Base-by-base conservation (phyloP, 2,888 invertebrate genomes). In the Monoplex corrugatus region DNA sequence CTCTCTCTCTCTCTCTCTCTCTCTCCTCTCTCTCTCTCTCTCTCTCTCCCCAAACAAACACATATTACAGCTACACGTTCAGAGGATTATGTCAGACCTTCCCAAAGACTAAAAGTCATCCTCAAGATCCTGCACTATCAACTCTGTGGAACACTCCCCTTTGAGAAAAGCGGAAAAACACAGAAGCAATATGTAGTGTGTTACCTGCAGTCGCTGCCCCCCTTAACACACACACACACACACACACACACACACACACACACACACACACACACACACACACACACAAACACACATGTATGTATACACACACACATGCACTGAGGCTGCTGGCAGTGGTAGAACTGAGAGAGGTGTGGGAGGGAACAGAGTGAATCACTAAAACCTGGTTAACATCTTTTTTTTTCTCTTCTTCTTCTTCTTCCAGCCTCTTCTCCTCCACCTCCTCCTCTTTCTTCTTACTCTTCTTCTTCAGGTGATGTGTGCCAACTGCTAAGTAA, bases 181-280 rank as follows among this genome's bases (percentile, higher is more conserved):
- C n/a, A n/a, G n/a, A n/a, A n/a, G n/a, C n/a, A n/a, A n/a, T n/a
- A n/a, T n/a, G n/a, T n/a, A n/a, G n/a, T n/a, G n/a, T n/a, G n/a
- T n/a, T n/a, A n/a, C n/a, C n/a, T n/a, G n/a, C n/a, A n/a, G n/a
- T n/a, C n/a, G n/a, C n/a, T n/a, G n/a, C n/a, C n/a, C n/a, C n/a
- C n/a, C n/a, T n/a, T n/a, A n/a, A 40, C 8, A 40, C 23, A 78
- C 8, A 10, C 28, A 78, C 40, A 43, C 78, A 78, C 2, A 43
- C 40, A 40, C 43, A 23, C 40, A 0, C 43, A 43, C 78, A 78
- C 40, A 40, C 78, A 78, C 78, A 40, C 78, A 43, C 40, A 40
- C 78, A 40, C 40, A 40, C 78, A 78, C 78, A 78, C 78, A 78
- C 78, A 78, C 78, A 78, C 78, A 78, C 78, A 78, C 78, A 78